These are phyloP conservation scores for Eupithecia subfuscata DNA, from an alignment of 2,888 invertebrate species.

Conservation along the genomic window DNA sequence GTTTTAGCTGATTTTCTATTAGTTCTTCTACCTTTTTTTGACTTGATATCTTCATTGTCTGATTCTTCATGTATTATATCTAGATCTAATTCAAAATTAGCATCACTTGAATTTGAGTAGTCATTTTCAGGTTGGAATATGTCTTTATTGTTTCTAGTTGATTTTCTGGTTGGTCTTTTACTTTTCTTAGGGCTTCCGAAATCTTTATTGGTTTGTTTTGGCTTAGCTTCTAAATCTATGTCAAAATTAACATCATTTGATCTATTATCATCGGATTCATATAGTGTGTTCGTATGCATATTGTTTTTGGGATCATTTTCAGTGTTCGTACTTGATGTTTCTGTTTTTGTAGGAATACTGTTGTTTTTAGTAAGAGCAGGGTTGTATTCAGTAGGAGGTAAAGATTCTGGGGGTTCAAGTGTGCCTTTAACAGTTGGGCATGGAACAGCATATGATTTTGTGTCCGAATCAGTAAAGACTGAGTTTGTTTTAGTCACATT, in stretches of 20 bases:
- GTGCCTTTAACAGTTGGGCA: background rate
- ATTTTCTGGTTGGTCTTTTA: background rate
- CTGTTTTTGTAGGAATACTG: background rate
- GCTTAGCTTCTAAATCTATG: background rate
- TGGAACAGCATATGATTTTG: background rate
- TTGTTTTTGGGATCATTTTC: background rate
- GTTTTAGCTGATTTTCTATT: constrained; percentile 10
- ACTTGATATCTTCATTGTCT: constrained; percentile 9
- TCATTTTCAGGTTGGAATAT: constrained; percentile 9
- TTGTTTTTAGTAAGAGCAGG: constrained; percentile 3
- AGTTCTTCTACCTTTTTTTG: background rate
- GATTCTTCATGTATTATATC: background rate
- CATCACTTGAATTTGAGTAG: constrained; percentile 7
- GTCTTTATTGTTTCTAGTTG: background rate
- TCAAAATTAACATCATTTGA: background rate
- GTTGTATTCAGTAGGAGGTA: constrained; percentile 3
- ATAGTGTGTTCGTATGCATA: background rate
- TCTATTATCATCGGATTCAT: constrained; percentile 14
- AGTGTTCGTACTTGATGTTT: background rate
- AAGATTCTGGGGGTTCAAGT: background rate
- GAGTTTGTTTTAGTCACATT: background rate
- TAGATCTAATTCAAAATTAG: constrained; percentile 18
- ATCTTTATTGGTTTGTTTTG: background rate
- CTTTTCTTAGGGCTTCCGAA: background rate
- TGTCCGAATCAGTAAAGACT: background rate